A percentile compares a stretch with the other conserved stretches of the same genome.
Conservation (phyloP, 2,888 invertebrate genomes). For the Ophioninae sp. region DNA sequence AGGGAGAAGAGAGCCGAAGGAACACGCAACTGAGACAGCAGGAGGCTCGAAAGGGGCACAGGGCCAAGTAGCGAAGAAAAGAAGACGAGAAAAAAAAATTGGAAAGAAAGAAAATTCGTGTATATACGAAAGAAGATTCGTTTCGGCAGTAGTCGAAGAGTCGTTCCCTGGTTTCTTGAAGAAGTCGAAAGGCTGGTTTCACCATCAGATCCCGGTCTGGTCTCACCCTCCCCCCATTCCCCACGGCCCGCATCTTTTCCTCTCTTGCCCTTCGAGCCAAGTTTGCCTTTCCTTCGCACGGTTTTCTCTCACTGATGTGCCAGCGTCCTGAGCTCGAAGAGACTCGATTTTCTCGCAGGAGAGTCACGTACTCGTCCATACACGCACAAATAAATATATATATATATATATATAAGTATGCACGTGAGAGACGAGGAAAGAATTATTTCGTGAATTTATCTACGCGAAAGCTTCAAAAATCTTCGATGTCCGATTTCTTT, state of each 20-base stretch:
- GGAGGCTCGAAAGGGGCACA: constrained; percentile 35
- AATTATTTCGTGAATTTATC: constrained; percentile 38
- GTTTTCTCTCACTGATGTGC: constrained; percentile 35
- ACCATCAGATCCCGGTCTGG: constrained; percentile 38
- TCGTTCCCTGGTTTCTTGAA: constrained; percentile 44
- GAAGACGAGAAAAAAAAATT: constrained; percentile 40
- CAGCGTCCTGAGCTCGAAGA: constrained; percentile 18
- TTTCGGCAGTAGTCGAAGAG: constrained; percentile 50
- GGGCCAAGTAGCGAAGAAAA: constrained; percentile 37
- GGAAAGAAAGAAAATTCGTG: constrained; percentile 31
- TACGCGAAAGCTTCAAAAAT: constrained; percentile 16
- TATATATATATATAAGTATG: too few relatives aligned
- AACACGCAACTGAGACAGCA: neutral
- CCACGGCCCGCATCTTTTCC: constrained; percentile 12
- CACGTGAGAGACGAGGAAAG: constrained; percentile 1
- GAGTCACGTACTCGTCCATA: constrained; percentile 15
- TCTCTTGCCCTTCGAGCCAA: constrained; percentile 26
- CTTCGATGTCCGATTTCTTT: neutral
- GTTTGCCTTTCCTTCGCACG: constrained; percentile 33
- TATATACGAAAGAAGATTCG: constrained; percentile 51
- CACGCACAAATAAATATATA: neutral
- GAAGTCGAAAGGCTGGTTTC: constrained; percentile 51
- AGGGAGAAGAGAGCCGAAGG: too few relatives aligned
- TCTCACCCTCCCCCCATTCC: constrained; percentile 11
- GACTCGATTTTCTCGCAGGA: constrained; percentile 4